These are phyloP conservation scores for Megaceryle maxima DNA, from an alignment of 2,113 vertebrate genomes.

Conservation along the genomic window DNA sequence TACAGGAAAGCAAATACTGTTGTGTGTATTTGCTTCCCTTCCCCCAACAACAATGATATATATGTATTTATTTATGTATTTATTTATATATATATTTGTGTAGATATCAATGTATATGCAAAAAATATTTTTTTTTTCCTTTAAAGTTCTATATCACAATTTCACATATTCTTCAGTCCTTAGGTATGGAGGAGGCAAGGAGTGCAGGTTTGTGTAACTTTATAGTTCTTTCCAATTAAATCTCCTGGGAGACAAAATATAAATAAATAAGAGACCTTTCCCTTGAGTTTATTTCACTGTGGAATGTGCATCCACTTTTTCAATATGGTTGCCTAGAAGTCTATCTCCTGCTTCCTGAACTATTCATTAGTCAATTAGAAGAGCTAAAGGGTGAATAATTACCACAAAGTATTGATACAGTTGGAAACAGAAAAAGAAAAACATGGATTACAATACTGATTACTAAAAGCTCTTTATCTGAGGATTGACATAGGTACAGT, in stretches of 20 bases:
- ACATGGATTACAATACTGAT: neutral
- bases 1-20: conserved; percentile 35
- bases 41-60: neutral
- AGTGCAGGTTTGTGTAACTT: neutral
- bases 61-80: neutral
- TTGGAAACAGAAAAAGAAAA: conserved; percentile 16
- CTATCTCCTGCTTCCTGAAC: neutral
- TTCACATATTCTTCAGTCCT: neutral
- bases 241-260: neutral
- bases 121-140: neutral
- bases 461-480: neutral
- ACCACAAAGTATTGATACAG: neutral
- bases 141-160: neutral
- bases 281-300: neutral
- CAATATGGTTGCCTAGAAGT: neutral
- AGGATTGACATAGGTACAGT: neutral
- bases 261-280: neutral
- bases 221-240: neutral
- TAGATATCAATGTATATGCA: neutral
- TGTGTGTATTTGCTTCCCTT: neutral
- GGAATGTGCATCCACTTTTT: neutral
- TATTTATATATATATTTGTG: neutral
- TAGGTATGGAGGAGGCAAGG: neutral
- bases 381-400: conserved; percentile 34
- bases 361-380: conserved; percentile 39